Conservation (phyloP, 2,113 vertebrate genomes). For the Phrynosoma platyrhinos region DNA sequence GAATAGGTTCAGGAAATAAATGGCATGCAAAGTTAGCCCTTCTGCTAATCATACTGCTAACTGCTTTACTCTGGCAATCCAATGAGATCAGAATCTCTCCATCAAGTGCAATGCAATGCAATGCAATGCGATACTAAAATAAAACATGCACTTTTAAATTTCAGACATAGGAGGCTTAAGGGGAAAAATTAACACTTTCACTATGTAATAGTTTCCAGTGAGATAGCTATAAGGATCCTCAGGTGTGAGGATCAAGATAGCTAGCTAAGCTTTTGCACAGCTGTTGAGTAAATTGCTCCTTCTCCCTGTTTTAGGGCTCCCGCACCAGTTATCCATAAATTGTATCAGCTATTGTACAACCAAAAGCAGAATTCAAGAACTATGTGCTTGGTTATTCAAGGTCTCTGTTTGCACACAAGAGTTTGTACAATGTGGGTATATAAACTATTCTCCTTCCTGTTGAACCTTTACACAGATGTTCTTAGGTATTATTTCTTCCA, state of each 20-base stretch:
- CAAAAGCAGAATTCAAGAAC: background rate
- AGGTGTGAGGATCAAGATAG: background rate
- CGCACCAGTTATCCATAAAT: background rate
- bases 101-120: too few relatives aligned
- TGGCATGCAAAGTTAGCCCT: too few relatives aligned
- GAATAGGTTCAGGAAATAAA: too few relatives aligned
- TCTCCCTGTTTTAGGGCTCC: background rate
- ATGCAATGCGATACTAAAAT: too few relatives aligned
- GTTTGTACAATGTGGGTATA: background rate
- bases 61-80: too few relatives aligned
- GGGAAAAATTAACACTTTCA: background rate
- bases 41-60: too few relatives aligned
- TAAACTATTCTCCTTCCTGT: conserved; percentile 15
- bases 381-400: background rate
- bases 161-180: too few relatives aligned
- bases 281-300: background rate
- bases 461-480: conserved; percentile 36
- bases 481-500: conserved; percentile 26
- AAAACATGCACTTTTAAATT: too few relatives aligned
- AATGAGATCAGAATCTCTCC: too few relatives aligned
- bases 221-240: background rate
- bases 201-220: background rate
- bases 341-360: background rate
- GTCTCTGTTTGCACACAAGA: background rate
- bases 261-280: background rate